Evolutionary conservation across 2,797 vertebrate species (phyloP).

Genomic region (Gymnoscopelus microlampas): DNA sequence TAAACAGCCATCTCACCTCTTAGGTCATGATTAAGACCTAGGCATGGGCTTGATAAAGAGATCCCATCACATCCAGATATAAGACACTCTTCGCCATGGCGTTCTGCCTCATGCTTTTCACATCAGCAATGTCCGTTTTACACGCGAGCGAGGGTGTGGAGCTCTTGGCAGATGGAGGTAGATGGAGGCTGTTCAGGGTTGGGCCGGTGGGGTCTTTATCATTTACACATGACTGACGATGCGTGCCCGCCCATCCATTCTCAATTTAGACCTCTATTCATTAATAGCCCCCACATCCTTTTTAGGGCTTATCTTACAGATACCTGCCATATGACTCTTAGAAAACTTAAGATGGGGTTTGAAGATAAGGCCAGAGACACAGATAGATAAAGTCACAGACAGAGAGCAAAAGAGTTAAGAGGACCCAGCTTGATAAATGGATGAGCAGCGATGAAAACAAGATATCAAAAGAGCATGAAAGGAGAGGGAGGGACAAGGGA

Average conservation of each 20-base stretch:
- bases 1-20: slow-evolving; percentile 91
- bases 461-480: slow-evolving; percentile 93
- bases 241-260: slow-evolving; percentile 78
- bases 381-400: slow-evolving; percentile 10
- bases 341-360: slow-evolving; percentile 52
- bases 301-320: slow-evolving; percentile 57
- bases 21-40: slow-evolving; percentile 95
- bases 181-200: slow-evolving; percentile 75
- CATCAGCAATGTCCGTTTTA: slow-evolving; percentile 74
- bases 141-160: slow-evolving; percentile 46
- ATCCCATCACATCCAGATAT: slow-evolving; percentile 91
- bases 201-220: slow-evolving; percentile 84
- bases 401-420: slow-evolving; percentile 37
- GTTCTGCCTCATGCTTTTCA: slow-evolving; percentile 78
- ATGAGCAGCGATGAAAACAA: slow-evolving; percentile 94
- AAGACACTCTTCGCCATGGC: slow-evolving; percentile 78
- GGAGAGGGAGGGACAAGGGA: slow-evolving; percentile 80
- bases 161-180: slow-evolving; percentile 42
- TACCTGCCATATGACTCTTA: slow-evolving; percentile 47
- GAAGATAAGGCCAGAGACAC: slow-evolving; percentile 38
- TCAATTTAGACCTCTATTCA: slow-evolving; percentile 75
- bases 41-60: slow-evolving; percentile 90
- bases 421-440: slow-evolving; percentile 92
- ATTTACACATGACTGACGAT: slow-evolving; percentile 87
- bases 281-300: slow-evolving; percentile 67